Evolutionary conservation across 2,113 vertebrate species (phyloP).

Genomic region (Leiothrix lutea): DNA sequence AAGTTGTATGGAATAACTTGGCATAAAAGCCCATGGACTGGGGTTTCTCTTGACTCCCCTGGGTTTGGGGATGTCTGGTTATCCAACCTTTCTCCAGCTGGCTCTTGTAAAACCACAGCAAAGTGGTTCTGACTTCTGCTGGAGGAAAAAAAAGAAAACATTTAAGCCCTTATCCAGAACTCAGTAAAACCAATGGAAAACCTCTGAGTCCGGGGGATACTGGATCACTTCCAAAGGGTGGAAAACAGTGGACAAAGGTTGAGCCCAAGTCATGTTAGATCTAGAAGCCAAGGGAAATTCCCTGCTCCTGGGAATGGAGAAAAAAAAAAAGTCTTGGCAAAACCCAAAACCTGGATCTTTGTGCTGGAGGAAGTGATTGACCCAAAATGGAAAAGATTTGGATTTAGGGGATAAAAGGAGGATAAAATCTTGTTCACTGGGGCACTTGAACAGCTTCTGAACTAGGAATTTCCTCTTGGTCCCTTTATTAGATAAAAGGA

Average conservation of each 20-base stretch:
- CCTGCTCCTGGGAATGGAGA: not conserved
- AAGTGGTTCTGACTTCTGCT: constrained; percentile 21
- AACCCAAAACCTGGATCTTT: not conserved
- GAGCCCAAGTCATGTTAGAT: not conserved
- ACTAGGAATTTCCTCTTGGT: not conserved
- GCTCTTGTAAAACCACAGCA: constrained; percentile 31
- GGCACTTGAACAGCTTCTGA: not conserved
- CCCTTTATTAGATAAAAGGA: not conserved
- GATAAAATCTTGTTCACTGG: not conserved
- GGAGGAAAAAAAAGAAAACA: not conserved
- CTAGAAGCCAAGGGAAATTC: constrained; percentile 10
- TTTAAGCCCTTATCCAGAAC: not conserved
- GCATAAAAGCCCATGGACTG: not conserved
- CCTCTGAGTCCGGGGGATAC: not conserved
- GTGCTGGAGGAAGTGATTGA: not conserved
- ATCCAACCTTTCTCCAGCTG: constrained; percentile 34
- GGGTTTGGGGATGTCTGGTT: not conserved
- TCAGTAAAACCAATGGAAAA: not conserved
- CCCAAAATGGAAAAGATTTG: not conserved
- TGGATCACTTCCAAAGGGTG: not conserved
- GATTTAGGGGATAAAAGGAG: not conserved
- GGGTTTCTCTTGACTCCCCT: not conserved
- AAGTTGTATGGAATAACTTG: not conserved
- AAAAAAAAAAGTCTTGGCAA: not conserved
- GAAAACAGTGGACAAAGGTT: not conserved